Conservation (phyloP, 2,113 vertebrate genomes). For the Corythornis madagascariensis region DNA sequence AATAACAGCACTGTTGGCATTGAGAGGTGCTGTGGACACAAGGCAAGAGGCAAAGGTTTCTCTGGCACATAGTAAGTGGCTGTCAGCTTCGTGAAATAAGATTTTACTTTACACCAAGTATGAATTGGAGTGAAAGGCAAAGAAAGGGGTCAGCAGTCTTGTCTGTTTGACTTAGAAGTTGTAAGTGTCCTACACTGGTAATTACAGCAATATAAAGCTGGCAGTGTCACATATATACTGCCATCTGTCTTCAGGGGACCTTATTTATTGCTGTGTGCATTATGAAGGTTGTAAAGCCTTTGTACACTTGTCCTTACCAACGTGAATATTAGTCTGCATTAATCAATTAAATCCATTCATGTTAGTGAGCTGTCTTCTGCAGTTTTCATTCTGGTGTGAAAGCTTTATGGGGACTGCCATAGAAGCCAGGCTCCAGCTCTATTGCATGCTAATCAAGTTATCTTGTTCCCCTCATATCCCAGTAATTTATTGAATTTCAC, state of each 20-base stretch:
- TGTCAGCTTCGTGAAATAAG: background rate
- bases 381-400: background rate
- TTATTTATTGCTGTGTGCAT: background rate
- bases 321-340: background rate
- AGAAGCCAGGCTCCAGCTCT: background rate
- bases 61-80: background rate
- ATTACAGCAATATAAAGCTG: slow-evolving; percentile 14
- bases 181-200: background rate
- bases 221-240: background rate
- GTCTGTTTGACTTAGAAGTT: background rate
- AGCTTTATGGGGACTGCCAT: background rate
- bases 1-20: background rate
- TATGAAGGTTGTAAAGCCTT: background rate
- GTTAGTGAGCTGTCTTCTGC: background rate
- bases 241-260: background rate
- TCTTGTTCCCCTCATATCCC: background rate
- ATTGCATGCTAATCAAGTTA: background rate
- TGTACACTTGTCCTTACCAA: background rate
- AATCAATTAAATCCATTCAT: slow-evolving; percentile 6
- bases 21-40: background rate
- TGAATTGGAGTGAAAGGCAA: background rate
- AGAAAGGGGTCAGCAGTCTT: background rate
- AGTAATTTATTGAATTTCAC: slow-evolving; percentile 1
- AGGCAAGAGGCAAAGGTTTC: background rate
- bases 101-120: background rate